Percentiles rank a stretch among this genome's conserved stretches.
Conservation (phyloP, 2,888 invertebrate species). For the Dicyrtoma fusca region DNA sequence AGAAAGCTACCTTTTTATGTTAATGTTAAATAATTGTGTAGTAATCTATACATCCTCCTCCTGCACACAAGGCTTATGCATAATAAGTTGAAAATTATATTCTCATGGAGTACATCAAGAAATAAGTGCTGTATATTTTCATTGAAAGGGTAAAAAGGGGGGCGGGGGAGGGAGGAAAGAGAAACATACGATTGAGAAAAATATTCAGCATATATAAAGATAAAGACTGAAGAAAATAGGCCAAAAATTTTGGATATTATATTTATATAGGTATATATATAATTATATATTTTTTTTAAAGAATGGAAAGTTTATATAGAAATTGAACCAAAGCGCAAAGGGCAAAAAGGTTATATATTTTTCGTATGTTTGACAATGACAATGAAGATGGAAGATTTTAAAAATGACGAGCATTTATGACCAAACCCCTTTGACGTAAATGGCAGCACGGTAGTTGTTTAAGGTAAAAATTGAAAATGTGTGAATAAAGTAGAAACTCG, state of each 20-base stretch:
- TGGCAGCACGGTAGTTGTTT: conserved; percentile 28
- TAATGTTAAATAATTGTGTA: too few relatives aligned
- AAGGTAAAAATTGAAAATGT: conserved; percentile 11
- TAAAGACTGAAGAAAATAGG: neutral
- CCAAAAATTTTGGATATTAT: neutral
- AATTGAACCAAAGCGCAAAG: neutral
- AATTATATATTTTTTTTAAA: neutral
- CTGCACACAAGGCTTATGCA: too few relatives aligned
- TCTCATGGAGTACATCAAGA: neutral
- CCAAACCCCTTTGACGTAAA: conserved; percentile 30
- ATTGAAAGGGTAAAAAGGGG: neutral
- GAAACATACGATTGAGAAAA: neutral
- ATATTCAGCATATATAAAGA: neutral
- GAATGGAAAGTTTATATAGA: neutral
- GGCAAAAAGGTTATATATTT: neutral
- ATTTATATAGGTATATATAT: neutral
- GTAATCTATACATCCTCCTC: too few relatives aligned
- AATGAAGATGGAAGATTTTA: conserved; percentile 22
- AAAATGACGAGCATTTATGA: conserved; percentile 8
- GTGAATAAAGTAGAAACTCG: neutral
- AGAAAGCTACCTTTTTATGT: too few relatives aligned
- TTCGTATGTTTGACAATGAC: conserved; percentile 14
- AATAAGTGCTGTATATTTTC: neutral
- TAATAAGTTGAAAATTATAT: too few relatives aligned
- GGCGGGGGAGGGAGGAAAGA: neutral